Conservation (phyloP, 2,113 vertebrate species). For the Oplegnathus fasciatus region DNA sequence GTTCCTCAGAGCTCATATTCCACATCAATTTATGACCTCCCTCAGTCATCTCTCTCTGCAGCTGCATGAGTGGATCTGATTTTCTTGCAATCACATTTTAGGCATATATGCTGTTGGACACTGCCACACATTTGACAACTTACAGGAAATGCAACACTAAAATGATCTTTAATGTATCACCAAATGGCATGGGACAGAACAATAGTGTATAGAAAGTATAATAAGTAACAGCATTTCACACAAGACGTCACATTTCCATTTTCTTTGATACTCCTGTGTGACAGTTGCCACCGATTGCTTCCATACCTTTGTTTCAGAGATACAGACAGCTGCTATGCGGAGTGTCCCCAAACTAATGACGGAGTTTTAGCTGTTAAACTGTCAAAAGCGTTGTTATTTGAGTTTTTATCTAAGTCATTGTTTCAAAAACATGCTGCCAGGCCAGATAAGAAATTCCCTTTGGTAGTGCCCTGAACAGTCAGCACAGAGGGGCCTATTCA, state of each 20-base stretch:
- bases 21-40: conserved; percentile 59
- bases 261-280: conserved; percentile 51
- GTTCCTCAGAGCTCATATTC: conserved; percentile 59
- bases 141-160: conserved; percentile 23
- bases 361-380: conserved; percentile 70
- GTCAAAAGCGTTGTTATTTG: conserved; percentile 72
- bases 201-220: conserved; percentile 34
- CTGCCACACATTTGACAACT: conserved; percentile 38
- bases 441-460: conserved; percentile 74
- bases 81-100: conserved; percentile 52
- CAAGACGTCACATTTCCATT: conserved; percentile 63
- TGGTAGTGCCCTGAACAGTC: conserved; percentile 66
- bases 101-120: conserved; percentile 16
- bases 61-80: conserved; percentile 51
- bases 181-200: conserved; percentile 44
- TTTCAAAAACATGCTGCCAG: conserved; percentile 77
- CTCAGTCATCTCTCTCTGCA: conserved; percentile 42
- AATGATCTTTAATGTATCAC: conserved; percentile 45
- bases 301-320: conserved; percentile 47
- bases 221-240: conserved; percentile 56
- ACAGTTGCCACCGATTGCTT: conserved; percentile 47
- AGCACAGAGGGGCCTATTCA: conserved; percentile 61
- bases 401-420: conserved; percentile 77
- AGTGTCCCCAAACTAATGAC: conserved; percentile 68
- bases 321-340: conserved; percentile 54